Evolutionary conservation across 2,113 vertebrate genomes (phyloP).

Genomic region (Sinocyclocheilus maitianheensis): DNA sequence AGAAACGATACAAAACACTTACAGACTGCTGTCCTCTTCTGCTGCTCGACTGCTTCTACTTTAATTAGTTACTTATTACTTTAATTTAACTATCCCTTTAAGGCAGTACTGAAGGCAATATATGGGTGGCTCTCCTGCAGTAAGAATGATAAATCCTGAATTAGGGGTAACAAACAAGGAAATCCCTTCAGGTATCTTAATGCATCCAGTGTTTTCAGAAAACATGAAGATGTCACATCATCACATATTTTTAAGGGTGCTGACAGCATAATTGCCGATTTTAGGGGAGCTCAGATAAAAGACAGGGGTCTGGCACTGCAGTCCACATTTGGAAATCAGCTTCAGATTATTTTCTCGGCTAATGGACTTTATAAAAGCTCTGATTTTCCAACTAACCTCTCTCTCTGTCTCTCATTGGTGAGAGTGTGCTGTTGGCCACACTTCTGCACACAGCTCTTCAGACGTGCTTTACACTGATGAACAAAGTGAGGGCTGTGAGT

Average conservation of each 20-base stretch:
- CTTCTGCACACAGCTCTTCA: conserved; percentile 43
- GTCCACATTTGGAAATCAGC: background rate
- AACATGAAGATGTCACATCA: background rate
- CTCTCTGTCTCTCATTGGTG: conserved; percentile 7
- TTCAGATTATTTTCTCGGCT: conserved; percentile 8
- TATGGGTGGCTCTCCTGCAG: background rate
- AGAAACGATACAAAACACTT: too few species aligned
- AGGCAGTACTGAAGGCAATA: too few species aligned
- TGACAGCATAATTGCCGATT: background rate
- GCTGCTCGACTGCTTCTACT: too few species aligned
- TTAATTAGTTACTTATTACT: too few species aligned
- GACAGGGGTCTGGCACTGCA: background rate
- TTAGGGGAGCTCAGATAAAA: background rate
- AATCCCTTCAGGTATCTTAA: background rate
- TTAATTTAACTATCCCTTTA: too few species aligned
- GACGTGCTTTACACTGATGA: conserved; percentile 46
- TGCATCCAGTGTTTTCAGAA: background rate
- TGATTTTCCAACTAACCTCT: conserved; percentile 26
- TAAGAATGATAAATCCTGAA: background rate
- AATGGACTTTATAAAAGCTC: conserved; percentile 49
- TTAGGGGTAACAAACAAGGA: background rate
- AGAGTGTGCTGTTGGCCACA: conserved; percentile 37
- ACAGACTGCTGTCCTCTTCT: too few species aligned
- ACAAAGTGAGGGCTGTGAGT: conserved; percentile 50
- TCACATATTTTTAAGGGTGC: background rate